phyloP scores from a whole-genome alignment of 2,888 invertebrate species.

The Folsomia candida region DNA sequence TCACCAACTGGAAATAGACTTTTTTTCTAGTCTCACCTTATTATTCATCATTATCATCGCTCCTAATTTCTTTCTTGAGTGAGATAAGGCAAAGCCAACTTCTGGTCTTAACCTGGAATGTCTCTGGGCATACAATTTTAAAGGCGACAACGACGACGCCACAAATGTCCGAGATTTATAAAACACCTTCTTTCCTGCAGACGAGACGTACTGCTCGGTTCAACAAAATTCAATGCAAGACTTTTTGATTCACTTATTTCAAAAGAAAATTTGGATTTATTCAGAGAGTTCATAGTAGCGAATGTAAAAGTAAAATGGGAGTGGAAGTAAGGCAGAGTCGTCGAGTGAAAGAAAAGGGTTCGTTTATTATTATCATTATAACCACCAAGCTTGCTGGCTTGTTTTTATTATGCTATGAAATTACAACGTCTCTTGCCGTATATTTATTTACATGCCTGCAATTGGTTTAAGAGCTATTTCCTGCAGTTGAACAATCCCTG shows the following conservation, averaged over 20 bases:
- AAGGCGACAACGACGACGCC: neutral
- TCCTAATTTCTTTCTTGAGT: neutral
- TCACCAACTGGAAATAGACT: neutral
- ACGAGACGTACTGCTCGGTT: neutral
- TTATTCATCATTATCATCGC: neutral
- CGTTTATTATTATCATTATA: neutral
- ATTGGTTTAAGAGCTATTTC: too few species aligned
- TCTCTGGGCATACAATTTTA: neutral
- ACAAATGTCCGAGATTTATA: neutral
- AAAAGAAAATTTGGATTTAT: slow-evolving; percentile 16
- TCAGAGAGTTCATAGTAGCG: slow-evolving; percentile 30
- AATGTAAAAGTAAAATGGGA: slow-evolving; percentile 32
- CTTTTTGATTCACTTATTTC: slow-evolving; percentile 24
- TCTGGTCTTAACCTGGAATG: neutral
- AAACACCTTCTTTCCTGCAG: too few species aligned
- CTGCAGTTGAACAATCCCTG: too few species aligned
- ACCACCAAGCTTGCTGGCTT: too few species aligned
- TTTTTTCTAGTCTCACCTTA: neutral
- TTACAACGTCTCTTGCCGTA: too few species aligned
- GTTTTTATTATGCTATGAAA: too few species aligned
- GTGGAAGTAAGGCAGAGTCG: slow-evolving; percentile 21
- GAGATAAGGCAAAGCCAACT: neutral
- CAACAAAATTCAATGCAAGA: slow-evolving; percentile 12
- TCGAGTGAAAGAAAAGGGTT: neutral
- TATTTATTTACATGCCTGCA: too few species aligned